These are phyloP conservation scores for Drosophila sproati DNA, from an alignment of 1,140 invertebrate species.

Conservation along the genomic window DNA sequence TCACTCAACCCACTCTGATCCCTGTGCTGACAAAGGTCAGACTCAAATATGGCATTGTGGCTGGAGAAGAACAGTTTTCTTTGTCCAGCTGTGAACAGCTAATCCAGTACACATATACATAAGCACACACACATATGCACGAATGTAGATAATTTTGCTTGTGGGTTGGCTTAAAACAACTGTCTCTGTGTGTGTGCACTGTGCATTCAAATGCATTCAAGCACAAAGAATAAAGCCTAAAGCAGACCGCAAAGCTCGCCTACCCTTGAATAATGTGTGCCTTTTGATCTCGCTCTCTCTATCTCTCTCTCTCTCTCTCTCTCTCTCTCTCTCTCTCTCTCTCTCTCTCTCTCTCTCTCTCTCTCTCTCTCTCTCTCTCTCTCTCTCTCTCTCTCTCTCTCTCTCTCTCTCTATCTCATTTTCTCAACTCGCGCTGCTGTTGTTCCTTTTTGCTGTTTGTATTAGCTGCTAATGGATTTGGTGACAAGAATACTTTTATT, in stretches of 20 bases:
- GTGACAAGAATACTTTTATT: no score
- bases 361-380: neutral
- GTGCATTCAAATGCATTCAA: slow-evolving; percentile 30
- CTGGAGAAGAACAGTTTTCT: slow-evolving; percentile 1
- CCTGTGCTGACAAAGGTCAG: slow-evolving; percentile 9
- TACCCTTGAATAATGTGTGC: slow-evolving; percentile 6
- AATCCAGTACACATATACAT: neutral
- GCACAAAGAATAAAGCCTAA: slow-evolving; percentile 3
- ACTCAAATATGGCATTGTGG: slow-evolving; percentile 1
- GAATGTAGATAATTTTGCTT: slow-evolving; percentile 1
- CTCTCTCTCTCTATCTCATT: neutral
- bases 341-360: neutral
- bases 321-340: neutral
- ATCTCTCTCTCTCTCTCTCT: neutral
- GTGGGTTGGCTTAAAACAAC: neutral
- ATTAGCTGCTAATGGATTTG: no score
- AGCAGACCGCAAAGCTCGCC: neutral
- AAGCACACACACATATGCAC: neutral
- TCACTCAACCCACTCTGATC: no score
- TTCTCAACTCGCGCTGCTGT: no score
- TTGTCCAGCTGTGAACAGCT: neutral
- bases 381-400: neutral
- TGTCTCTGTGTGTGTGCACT: neutral
- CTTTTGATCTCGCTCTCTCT: slow-evolving; percentile 5
- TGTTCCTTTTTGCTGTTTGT: no score